These are phyloP conservation scores for Sycon ciliatum DNA, from an alignment of 37 sponge, comb jelly and placozoan species.

Conservation along the genomic window DNA sequence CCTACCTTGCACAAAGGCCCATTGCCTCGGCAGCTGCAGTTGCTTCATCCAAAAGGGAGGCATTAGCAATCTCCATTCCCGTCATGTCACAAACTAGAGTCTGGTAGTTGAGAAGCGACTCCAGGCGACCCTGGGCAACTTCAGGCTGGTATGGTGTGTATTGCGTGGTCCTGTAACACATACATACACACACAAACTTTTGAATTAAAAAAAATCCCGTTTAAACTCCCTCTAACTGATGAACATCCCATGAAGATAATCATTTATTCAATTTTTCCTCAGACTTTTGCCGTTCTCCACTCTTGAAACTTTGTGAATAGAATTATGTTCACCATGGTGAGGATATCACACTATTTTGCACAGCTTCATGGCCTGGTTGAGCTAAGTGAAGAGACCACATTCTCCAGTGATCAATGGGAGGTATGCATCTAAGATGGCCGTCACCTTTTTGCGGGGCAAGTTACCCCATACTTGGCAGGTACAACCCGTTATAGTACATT, in stretches of 20 bases:
- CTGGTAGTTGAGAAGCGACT: slow-evolving; percentile 86
- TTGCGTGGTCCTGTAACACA: slow-evolving; percentile 65
- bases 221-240: background rate
- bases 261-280: background rate
- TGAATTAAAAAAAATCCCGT: background rate
- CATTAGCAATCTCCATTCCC: slow-evolving; percentile 77
- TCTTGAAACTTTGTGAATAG: no score
- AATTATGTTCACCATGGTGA: no score
- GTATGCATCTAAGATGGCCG: no score
- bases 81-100: slow-evolving; percentile 82
- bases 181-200: background rate
- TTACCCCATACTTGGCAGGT: no score
- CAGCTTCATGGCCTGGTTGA: no score
- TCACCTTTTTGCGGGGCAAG: no score
- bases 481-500: no score
- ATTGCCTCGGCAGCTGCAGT: slow-evolving; percentile 95
- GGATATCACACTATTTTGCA: no score
- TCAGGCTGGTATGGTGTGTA: slow-evolving; percentile 97
- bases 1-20: slow-evolving; percentile 75
- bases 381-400: no score
- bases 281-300: background rate
- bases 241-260: background rate
- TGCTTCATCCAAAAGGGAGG: slow-evolving; percentile 87
- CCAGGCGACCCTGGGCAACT: slow-evolving; percentile 87
- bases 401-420: no score